These are phyloP conservation scores for Drosophila nasuta DNA, from an alignment of 1,140 invertebrate species.

Conservation along the genomic window DNA sequence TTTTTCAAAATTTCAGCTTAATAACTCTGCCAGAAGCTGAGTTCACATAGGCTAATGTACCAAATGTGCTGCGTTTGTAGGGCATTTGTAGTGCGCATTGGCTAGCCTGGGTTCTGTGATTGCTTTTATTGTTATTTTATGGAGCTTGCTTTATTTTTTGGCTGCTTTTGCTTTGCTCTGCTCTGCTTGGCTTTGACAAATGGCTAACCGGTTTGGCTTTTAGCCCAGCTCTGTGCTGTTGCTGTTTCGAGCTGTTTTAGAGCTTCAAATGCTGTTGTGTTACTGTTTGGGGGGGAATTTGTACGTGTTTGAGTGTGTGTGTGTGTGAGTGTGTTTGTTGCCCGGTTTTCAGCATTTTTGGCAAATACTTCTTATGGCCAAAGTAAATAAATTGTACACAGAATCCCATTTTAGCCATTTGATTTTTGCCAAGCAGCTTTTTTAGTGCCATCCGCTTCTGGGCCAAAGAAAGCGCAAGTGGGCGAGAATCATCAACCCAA, in stretches of 20 bases:
- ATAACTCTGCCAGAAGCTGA: neutral
- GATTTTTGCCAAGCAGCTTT: constrained; percentile 24
- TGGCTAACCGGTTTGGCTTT: constrained; percentile 74
- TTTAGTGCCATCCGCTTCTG: constrained; percentile 35
- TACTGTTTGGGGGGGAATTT: neutral
- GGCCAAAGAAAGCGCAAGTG: constrained; percentile 56
- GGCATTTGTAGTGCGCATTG: constrained; percentile 17
- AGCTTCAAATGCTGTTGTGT: constrained; percentile 12
- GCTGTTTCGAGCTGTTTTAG: constrained; percentile 25
- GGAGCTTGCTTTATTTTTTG: constrained; percentile 53
- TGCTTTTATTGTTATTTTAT: constrained; percentile 69
- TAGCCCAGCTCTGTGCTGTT: constrained; percentile 61
- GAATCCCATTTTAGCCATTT: constrained; percentile 27
- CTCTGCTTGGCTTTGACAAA: constrained; percentile 73
- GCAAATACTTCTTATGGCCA: constrained; percentile 50
- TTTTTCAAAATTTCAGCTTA: neutral
- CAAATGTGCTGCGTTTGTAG: neutral
- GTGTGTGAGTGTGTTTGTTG: constrained; percentile 9
- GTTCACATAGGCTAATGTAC: constrained; percentile 2
- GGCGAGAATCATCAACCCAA: constrained; percentile 12
- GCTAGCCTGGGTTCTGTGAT: neutral
- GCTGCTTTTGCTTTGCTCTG: constrained; percentile 46
- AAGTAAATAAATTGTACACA: constrained; percentile 51
- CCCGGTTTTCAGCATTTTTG: constrained; percentile 38
- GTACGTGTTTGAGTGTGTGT: neutral